phyloP scores from a whole-genome alignment of 2,113 vertebrate species.

The Chaetorhynchus papuensis region DNA sequence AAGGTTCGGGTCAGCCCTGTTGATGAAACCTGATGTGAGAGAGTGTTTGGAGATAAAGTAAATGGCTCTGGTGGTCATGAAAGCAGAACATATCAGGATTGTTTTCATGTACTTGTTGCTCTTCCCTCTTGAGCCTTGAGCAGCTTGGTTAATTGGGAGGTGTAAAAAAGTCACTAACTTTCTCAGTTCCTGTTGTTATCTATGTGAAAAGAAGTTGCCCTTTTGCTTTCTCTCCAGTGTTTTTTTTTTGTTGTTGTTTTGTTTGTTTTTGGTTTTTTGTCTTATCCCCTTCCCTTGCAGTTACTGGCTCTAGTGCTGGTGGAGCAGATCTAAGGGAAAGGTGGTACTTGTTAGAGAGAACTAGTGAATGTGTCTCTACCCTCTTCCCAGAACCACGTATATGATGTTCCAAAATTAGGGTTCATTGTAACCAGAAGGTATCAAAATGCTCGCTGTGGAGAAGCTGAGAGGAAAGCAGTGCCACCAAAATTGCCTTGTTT shows the following conservation, averaged over 20 bases:
- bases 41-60: background rate
- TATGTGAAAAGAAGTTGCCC: background rate
- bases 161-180: background rate
- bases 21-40: background rate
- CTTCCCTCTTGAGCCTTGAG: background rate
- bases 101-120: background rate
- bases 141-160: background rate
- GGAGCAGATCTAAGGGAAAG: background rate
- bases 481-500: background rate
- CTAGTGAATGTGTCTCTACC: background rate
- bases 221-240: background rate
- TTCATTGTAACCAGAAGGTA: background rate
- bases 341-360: background rate
- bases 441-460: rapidly evolving
- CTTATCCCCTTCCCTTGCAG: background rate
- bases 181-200: background rate
- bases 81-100: background rate
- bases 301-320: background rate
- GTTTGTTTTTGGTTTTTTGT: background rate
- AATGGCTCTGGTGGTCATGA: background rate
- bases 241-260: background rate
- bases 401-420: background rate
- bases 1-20: background rate
- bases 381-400: background rate
- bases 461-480: background rate